A percentile compares a stretch with the other conserved stretches of the same genome.
These are phyloP conservation scores for Drosophila melanocephala DNA, from an alignment of 2,888 invertebrate genomes.

Conservation along the genomic window DNA sequence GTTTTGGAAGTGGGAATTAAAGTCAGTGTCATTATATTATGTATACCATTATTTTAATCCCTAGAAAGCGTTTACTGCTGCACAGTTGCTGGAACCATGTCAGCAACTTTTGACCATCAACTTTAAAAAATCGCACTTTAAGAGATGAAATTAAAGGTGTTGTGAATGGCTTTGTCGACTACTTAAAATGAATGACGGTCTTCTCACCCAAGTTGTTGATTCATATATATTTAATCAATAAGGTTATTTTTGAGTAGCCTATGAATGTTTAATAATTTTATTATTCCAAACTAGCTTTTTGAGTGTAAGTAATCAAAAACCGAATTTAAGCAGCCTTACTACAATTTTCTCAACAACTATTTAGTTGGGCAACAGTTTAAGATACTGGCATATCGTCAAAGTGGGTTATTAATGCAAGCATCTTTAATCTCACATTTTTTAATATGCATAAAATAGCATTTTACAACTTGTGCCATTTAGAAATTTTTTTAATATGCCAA, in stretches of 20 bases:
- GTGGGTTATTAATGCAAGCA: background rate
- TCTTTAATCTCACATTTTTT: background rate
- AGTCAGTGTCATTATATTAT: background rate
- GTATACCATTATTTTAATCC: background rate
- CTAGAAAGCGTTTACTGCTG: background rate
- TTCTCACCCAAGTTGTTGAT: background rate
- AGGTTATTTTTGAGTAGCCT: background rate
- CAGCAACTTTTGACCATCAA: background rate
- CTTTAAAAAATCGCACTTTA: background rate
- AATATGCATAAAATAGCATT: slow-evolving; percentile 1
- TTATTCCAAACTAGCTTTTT: background rate
- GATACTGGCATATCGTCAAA: background rate
- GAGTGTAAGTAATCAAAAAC: background rate
- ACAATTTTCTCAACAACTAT: background rate
- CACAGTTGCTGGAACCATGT: background rate
- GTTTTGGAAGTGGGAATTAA: background rate
- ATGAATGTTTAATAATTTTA: background rate
- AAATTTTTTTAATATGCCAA: slow-evolving; percentile 53
- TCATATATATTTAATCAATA: background rate
- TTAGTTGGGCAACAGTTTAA: background rate
- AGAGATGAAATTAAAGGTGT: background rate
- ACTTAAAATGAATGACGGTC: background rate
- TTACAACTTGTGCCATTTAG: background rate
- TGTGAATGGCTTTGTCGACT: background rate
- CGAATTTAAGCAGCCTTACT: background rate